These are phyloP conservation scores for Orchestes rusci DNA, from an alignment of 2,888 invertebrate genomes.

Conservation along the genomic window DNA sequence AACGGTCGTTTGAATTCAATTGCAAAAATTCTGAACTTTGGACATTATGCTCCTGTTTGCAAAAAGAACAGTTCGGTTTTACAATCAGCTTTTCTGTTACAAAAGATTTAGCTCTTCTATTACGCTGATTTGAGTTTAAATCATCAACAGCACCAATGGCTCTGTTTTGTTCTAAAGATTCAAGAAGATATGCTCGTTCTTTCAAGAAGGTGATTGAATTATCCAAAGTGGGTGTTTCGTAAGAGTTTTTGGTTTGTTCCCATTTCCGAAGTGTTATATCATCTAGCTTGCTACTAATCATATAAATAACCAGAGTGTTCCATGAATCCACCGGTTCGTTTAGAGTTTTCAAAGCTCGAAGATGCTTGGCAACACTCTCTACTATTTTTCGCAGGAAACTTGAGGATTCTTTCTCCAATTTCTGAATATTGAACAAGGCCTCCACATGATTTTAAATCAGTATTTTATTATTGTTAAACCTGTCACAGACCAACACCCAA, in stretches of 20 bases:
- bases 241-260: background rate
- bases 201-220: conserved; percentile 5
- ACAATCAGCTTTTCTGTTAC: background rate
- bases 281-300: conserved; percentile 1
- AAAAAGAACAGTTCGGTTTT: conserved; percentile 5
- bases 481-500: conserved; percentile 12
- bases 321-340: conserved; percentile 6
- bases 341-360: conserved; percentile 5
- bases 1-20: background rate
- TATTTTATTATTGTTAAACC: conserved; percentile 16
- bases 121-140: background rate
- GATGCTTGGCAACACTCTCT: conserved; percentile 7
- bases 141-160: background rate
- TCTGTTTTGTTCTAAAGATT: conserved; percentile 4
- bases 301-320: conserved; percentile 3
- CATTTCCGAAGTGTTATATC: background rate
- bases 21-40: conserved; percentile 4
- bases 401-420: background rate
- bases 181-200: conserved; percentile 8
- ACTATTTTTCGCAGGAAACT: background rate
- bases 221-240: background rate
- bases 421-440: conserved; percentile 6
- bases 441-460: conserved; percentile 12
- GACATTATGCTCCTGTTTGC: conserved; percentile 2
- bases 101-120: conserved; percentile 5